Evolutionary conservation across 2,888 invertebrate genomes (phyloP).

Genomic region (Creontiades dilutus): DNA sequence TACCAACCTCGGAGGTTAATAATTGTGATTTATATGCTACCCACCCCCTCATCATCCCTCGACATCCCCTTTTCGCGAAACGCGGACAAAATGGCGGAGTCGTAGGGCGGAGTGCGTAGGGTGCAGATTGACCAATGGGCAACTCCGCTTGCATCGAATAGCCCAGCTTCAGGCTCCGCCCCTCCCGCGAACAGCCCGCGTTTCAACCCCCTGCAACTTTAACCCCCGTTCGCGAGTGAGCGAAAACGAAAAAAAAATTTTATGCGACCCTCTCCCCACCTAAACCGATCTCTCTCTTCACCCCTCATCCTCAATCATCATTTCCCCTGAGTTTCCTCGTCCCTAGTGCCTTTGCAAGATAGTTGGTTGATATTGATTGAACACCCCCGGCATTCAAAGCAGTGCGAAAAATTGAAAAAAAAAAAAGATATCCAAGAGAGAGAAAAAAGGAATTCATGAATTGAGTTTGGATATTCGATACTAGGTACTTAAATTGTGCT

Average conservation of each 20-base stretch:
- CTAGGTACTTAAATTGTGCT: not conserved
- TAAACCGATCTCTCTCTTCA: too few relatives aligned
- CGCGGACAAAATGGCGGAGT: constrained; percentile 73
- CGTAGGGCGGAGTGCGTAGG: constrained; percentile 70
- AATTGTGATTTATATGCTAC: constrained; percentile 74
- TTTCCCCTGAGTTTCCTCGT: not conserved
- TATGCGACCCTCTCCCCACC: not conserved
- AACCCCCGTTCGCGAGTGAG: constrained; percentile 12
- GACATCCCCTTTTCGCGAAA: not conserved
- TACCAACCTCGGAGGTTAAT: constrained; percentile 66
- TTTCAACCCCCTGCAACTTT: constrained; percentile 53
- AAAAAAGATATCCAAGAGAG: not conserved
- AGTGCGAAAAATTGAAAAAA: not conserved
- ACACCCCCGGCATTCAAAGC: not conserved
- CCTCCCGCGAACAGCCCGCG: constrained; percentile 57
- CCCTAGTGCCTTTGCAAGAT: not conserved
- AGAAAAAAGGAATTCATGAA: not conserved
- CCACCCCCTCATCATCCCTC: constrained; percentile 40
- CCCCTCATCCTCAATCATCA: not conserved
- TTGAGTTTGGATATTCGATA: not conserved
- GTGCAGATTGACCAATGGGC: constrained; percentile 74
- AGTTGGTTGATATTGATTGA: constrained; percentile 44
- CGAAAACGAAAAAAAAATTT: not conserved
- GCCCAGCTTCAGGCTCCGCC: constrained; percentile 12
- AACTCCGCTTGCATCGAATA: constrained; percentile 57